Evolutionary conservation across 2,888 invertebrate genomes (phyloP).

Genomic region (Temnothorax rugatulus): DNA sequence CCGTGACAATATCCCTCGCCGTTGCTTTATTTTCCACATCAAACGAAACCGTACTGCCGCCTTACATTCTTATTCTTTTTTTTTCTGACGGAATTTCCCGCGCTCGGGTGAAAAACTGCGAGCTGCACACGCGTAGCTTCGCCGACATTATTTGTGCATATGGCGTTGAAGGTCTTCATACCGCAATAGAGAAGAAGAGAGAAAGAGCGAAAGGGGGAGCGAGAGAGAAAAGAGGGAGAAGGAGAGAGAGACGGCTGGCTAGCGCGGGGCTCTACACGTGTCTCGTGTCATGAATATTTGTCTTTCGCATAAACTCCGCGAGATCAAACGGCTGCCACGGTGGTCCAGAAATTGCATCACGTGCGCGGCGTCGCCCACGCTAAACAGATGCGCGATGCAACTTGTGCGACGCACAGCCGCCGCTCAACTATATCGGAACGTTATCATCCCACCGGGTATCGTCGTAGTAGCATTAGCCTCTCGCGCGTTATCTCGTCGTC

Average conservation of each 20-base stretch:
- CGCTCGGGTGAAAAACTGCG: slow-evolving; percentile 25
- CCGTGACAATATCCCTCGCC: background rate
- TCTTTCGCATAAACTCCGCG: slow-evolving; percentile 69
- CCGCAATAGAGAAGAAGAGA: background rate
- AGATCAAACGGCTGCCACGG: slow-evolving; percentile 73
- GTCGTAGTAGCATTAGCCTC: background rate
- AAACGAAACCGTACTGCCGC: background rate
- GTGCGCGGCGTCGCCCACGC: slow-evolving; percentile 38
- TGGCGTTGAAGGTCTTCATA: slow-evolving; percentile 40
- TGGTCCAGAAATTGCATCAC: slow-evolving; percentile 69
- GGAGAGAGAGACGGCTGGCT: too few relatives aligned
- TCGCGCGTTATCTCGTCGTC: slow-evolving; percentile 3
- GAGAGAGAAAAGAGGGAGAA: background rate
- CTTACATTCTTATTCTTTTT: background rate
- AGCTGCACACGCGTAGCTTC: background rate
- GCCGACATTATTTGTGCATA: slow-evolving; percentile 44
- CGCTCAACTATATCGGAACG: slow-evolving; percentile 3
- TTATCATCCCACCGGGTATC: background rate
- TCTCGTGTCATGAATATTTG: slow-evolving; percentile 69
- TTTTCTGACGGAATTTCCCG: slow-evolving; percentile 1
- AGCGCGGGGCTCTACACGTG: slow-evolving; percentile 58
- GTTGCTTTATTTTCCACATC: background rate
- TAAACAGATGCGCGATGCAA: slow-evolving; percentile 14
- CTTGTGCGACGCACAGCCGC: background rate
- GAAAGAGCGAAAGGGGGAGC: background rate